Evolutionary conservation across 30 jellyfish, hydroid and myxozoan genomes (phyloP).

Genomic region (Aurelia sp.): DNA sequence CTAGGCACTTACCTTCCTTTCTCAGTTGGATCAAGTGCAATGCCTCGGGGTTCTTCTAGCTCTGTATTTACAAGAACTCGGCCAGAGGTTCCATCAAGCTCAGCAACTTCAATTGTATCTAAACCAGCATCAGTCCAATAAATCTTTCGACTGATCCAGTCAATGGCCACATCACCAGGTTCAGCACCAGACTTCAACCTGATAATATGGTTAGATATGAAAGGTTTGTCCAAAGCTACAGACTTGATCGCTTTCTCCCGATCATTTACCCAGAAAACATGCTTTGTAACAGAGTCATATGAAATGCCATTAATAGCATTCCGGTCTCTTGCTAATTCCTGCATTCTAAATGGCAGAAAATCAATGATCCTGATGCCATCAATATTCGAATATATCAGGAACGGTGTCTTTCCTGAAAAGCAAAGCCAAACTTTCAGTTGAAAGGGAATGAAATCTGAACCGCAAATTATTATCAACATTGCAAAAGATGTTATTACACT

Average conservation of each 20-base stretch:
- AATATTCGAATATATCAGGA: slow-evolving; percentile 61
- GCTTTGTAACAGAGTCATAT: slow-evolving; percentile 43
- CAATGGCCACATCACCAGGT: slow-evolving; percentile 82
- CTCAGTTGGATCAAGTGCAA: slow-evolving; percentile 82
- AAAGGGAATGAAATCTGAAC: too few relatives aligned
- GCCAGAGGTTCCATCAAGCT: slow-evolving; percentile 69
- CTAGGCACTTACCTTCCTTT: slow-evolving; percentile 44
- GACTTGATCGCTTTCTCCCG: slow-evolving; percentile 36
- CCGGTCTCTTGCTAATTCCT: slow-evolving; percentile 41
- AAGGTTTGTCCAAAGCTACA: slow-evolving; percentile 23
- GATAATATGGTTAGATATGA: slow-evolving; percentile 9
- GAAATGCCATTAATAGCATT: slow-evolving; percentile 61
- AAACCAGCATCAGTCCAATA: slow-evolving; percentile 83
- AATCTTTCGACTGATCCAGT: slow-evolving; percentile 86
- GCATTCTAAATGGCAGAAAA: slow-evolving; percentile 7
- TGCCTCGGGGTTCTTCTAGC: slow-evolving; percentile 80
- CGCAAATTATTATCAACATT: too few relatives aligned
- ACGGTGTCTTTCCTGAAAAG: slow-evolving; percentile 52
- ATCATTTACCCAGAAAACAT: slow-evolving; percentile 71
- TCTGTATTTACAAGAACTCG: slow-evolving; percentile 57
- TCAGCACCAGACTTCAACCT: slow-evolving; percentile 31
- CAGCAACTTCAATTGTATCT: slow-evolving; percentile 72
- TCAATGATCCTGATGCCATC: slow-evolving; percentile 27
- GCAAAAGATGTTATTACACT: too few relatives aligned
- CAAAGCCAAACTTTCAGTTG: not conserved